Evolutionary conservation across 1,140 invertebrate species (phyloP), one percentile per base, ranked within the genome.

Genomic region (Cydia pomonella): DNA sequence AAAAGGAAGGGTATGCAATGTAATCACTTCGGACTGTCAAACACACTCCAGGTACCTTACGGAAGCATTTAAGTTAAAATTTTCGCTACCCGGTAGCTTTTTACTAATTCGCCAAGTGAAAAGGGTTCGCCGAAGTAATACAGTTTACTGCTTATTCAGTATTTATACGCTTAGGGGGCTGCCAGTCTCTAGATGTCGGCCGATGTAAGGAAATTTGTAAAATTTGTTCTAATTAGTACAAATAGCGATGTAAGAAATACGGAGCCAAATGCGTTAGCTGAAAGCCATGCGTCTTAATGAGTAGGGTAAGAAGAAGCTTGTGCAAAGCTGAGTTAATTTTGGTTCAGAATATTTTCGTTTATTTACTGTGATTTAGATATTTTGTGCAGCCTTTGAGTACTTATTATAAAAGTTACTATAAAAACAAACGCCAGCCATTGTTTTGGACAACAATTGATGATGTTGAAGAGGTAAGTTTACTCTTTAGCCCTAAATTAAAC

Each of bases 41-140:
- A 91, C 89, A 88, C 91, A 92, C 88, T 80, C 85, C 84, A 91
- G 87, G 87, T 88, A 87, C 82, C 87, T 88, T 86, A 90, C 86
- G 82, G 83, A 82, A 84, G 87, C 85, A 83, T 92, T 92, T 92
- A 91, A 92, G 84, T 92, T 92, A 92, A 93, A 91, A 93, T 93
- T 91, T 90, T 93, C 91, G 90, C 91, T 92, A 89, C 90, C 91
- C 89, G 85, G 87, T 91, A 86, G 91, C 90, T 93, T 93, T 93
- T 93, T 93, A 93, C 91, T 93, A 93, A 93, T 93, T 93, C 89
- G 91, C 91, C 90, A 93, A 93, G 91, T 93, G 91, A 93, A 93
- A 93, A 93, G 91, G 91, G 91, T 93, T 93, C 90, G 87, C 79
- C 82, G 88, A 91, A 93, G 91, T 91, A 93, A 93, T 92, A 93